A percentile compares a stretch with the other conserved stretches of the same genome.
These are phyloP conservation scores for Nanorana parkeri DNA, from an alignment of 2,113 vertebrate genomes.

Conservation along the genomic window DNA sequence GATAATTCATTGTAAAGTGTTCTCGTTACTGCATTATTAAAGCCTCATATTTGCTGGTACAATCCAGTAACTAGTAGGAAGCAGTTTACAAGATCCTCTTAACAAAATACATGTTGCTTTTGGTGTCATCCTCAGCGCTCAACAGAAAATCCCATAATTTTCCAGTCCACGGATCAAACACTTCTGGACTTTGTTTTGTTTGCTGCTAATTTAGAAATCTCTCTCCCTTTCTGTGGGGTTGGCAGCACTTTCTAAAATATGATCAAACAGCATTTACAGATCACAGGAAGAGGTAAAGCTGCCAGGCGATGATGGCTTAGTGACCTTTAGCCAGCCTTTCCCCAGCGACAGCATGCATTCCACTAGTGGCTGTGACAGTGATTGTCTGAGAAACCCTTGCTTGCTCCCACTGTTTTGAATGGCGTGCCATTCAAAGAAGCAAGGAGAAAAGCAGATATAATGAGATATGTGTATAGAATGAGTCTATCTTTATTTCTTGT, in stretches of 20 bases:
- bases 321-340: constrained; percentile 28
- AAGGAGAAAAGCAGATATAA: neutral
- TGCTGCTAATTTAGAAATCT: constrained; percentile 34
- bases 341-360: constrained; percentile 5
- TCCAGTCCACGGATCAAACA: neutral
- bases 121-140: neutral
- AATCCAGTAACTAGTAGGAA: too few species aligned
- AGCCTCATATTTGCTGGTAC: too few species aligned
- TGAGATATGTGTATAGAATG: neutral
- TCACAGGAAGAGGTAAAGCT: constrained; percentile 24
- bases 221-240: neutral
- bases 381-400: neutral
- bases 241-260: constrained; percentile 1
- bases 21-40: too few species aligned
- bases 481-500: neutral
- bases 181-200: constrained; percentile 41
- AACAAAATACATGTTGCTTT: neutral
- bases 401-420: neutral
- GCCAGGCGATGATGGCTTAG: neutral
- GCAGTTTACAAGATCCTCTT: too few species aligned
- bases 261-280: constrained; percentile 45
- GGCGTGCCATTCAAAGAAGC: too few species aligned
- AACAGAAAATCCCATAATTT: constrained; percentile 12
- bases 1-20: too few species aligned
- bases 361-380: constrained; percentile 3